A percentile compares a stretch with the other conserved stretches of the same genome.
phyloP scores from a whole-genome alignment of 2,113 vertebrate genomes.

The Puma concolor region DNA sequence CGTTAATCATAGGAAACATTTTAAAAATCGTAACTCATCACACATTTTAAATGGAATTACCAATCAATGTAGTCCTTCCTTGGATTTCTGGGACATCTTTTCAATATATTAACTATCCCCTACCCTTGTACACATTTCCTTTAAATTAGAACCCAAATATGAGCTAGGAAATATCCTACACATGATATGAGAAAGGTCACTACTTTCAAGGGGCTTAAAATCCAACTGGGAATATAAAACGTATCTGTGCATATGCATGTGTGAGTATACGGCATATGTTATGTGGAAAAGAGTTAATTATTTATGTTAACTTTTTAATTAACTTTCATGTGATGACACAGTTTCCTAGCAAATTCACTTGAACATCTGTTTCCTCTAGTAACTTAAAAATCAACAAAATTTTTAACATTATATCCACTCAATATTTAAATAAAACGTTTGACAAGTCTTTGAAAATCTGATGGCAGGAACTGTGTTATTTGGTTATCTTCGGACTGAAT shows the following conservation, averaged over 20 bases:
- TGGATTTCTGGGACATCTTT: not conserved
- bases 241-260: not conserved
- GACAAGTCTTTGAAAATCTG: not conserved
- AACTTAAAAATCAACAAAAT: slow-evolving; percentile 54
- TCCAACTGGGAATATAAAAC: slow-evolving; percentile 34
- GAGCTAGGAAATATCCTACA: not conserved
- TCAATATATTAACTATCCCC: not conserved
- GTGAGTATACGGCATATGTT: slow-evolving; percentile 61
- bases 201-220: slow-evolving; percentile 16
- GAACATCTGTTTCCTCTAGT: slow-evolving; percentile 61
- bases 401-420: slow-evolving; percentile 2
- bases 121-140: not conserved
- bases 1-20: slow-evolving; percentile 58
- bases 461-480: not conserved
- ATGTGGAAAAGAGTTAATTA: slow-evolving; percentile 54
- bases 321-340: slow-evolving; percentile 57
- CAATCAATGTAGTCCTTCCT: not conserved
- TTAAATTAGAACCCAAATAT: slow-evolving; percentile 14
- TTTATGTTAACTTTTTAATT: slow-evolving; percentile 71
- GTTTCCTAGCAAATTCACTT: slow-evolving; percentile 50
- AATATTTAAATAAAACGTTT: slow-evolving; percentile 31
- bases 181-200: not conserved
- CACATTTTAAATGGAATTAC: slow-evolving; percentile 10
- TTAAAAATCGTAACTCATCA: slow-evolving; percentile 34
- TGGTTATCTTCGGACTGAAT: not conserved